These are phyloP conservation scores for Bilobella aurantiaca DNA, from an alignment of 1,140 invertebrate genomes.

Conservation along the genomic window DNA sequence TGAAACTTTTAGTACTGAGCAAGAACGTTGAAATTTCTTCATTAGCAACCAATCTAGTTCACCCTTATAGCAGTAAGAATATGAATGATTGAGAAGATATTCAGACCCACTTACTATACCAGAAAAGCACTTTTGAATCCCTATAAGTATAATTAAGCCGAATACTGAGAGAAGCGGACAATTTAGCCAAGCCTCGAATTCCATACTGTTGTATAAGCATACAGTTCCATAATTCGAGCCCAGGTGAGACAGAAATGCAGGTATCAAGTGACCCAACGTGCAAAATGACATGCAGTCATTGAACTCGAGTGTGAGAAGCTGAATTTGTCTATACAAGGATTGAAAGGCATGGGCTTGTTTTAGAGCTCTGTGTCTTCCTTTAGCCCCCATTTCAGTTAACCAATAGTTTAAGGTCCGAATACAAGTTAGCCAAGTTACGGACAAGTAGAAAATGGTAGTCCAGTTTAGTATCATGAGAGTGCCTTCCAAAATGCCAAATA, in stretches of 20 bases:
- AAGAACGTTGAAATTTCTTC: background rate
- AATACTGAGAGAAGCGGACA: conserved; percentile 15
- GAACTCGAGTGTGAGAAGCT: conserved; percentile 11
- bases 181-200: conserved; percentile 14
- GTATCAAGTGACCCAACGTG: conserved; percentile 8
- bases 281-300: conserved; percentile 1
- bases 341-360: too few relatives aligned
- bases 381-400: conserved; percentile 14
- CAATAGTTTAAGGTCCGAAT: conserved; percentile 10
- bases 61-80: background rate
- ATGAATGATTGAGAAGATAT: conserved; percentile 3
- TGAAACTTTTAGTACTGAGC: background rate
- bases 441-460: conserved; percentile 9
- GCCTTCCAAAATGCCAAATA: conserved; percentile 9
- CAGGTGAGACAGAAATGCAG: conserved; percentile 15
- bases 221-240: conserved; percentile 19
- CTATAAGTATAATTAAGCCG: background rate
- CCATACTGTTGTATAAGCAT: conserved; percentile 10
- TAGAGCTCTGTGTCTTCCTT: background rate
- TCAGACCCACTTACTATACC: background rate
- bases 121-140: conserved; percentile 8
- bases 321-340: conserved; percentile 11
- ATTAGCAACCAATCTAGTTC: background rate
- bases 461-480: conserved; percentile 12
- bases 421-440: conserved; percentile 2